Evolutionary conservation across 2,113 vertebrate species (phyloP).

Genomic region (Macroglossus sobrinus): DNA sequence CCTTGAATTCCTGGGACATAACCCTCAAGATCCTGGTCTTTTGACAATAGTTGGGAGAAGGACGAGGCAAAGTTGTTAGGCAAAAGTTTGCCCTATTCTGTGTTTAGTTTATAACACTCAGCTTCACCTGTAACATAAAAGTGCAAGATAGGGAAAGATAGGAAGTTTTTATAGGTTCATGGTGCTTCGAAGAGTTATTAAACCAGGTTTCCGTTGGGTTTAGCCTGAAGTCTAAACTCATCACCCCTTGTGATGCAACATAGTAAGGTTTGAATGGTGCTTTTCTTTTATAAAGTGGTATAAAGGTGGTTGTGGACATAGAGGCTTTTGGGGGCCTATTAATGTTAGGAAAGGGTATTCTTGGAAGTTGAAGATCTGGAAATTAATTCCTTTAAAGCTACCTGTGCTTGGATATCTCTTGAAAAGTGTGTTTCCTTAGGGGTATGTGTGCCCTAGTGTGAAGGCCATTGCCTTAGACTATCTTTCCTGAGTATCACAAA

Average conservation of each 20-base stretch:
- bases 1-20: slow-evolving; percentile 51
- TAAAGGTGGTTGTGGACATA: background rate
- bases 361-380: slow-evolving; percentile 8
- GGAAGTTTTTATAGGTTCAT: background rate
- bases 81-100: slow-evolving; percentile 32
- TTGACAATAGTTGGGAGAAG: slow-evolving; percentile 35
- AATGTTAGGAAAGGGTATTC: background rate
- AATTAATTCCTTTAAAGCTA: slow-evolving; percentile 19
- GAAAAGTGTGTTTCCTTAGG: background rate
- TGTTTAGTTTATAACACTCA: background rate
- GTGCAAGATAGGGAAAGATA: background rate
- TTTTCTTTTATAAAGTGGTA: slow-evolving; percentile 7
- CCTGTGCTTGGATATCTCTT: background rate
- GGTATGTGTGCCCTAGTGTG: background rate
- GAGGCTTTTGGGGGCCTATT: background rate
- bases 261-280: background rate
- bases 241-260: background rate
- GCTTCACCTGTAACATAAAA: slow-evolving; percentile 8
- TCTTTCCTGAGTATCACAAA: slow-evolving; percentile 6
- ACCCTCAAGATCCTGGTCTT: slow-evolving; percentile 15
- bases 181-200: background rate
- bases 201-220: background rate
- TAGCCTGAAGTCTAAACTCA: background rate
- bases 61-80: slow-evolving; percentile 38
- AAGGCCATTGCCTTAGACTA: slow-evolving; percentile 13